Evolutionary conservation across 2,888 invertebrate species (phyloP), one percentile per base, ranked within the genome.

Genomic region (Isoperla grammatica): DNA sequence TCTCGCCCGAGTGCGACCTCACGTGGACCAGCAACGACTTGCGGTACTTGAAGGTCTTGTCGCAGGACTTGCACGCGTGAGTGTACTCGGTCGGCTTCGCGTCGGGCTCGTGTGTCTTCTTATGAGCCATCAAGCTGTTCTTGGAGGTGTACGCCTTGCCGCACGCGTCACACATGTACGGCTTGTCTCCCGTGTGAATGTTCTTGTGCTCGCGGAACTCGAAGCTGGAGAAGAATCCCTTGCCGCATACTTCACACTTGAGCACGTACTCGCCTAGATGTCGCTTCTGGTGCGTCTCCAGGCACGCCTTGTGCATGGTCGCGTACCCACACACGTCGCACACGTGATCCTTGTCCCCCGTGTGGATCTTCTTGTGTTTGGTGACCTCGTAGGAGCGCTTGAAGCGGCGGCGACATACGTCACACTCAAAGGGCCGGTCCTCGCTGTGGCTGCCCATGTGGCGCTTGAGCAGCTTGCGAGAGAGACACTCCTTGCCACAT

Each of bases 291-390:
- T 64, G 64, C 8, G 61, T 61, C 37, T 61, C 56, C 19, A 65
- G 55, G 39, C 60, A 61, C n/a, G 59, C 64, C 39, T 62, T 65
- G 40, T 64, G 63, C 35, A 55, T 63, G 12, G 64, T 63, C 40
- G 61, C 56, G 37, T 63, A 64, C 12, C 61, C 63, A 37, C 63
- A 65, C 17, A 62, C 45, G 12, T 62, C 57, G 56, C 64, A 65
- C 1, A 55, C 20, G 17, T 61, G 57, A 17, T 59, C 55, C 59
- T 61, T 66, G 13, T 61, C 63, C 6, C 65, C 67, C 3, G 55
- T 49, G 55, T 68, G 68, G 6, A 65, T 66, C 19, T 64, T 63
- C 42, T 65, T 63, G 56, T 68, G 67, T 42, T 63, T 65, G 45
- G 60, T 63, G 1, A 68, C 61, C 39, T 66, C 66, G 45, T 63